These are phyloP conservation scores for Hippocampus kuda DNA, from an alignment of 2,797 vertebrate genomes.

Conservation along the genomic window DNA sequence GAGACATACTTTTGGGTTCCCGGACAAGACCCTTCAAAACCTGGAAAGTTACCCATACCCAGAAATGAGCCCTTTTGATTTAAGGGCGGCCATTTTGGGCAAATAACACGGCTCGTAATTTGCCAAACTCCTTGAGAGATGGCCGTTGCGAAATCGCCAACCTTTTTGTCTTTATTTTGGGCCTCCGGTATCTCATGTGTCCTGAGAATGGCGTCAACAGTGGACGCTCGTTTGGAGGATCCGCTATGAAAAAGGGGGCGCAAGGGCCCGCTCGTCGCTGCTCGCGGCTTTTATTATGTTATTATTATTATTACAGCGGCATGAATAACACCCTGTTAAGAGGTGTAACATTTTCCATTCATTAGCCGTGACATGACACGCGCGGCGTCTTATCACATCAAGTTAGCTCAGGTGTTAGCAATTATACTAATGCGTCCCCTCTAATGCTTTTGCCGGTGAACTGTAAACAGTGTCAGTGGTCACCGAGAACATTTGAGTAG, in stretches of 20 bases:
- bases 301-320: not conserved
- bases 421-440: not conserved
- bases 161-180: too few species aligned
- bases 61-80: not conserved
- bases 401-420: conserved; percentile 32
- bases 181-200: too few species aligned
- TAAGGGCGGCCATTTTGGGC: not conserved
- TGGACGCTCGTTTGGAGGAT: too few species aligned
- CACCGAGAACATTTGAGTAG: conserved; percentile 5
- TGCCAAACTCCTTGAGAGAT: not conserved
- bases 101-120: not conserved
- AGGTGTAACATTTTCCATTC: conserved; percentile 37
- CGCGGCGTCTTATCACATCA: conserved; percentile 1
- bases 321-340: conserved; percentile 7
- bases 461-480: not conserved
- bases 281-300: not conserved
- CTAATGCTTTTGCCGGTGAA: conserved; percentile 2
- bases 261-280: too few species aligned
- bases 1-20: not conserved
- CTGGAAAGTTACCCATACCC: too few species aligned
- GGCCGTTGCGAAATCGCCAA: not conserved
- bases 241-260: too few species aligned
- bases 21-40: not conserved
- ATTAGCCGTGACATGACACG: conserved; percentile 2
- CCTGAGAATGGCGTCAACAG: too few species aligned